Percentiles rank a stretch among this genome's conserved stretches.
Conservation (phyloP, 1,140 invertebrate genomes). For the Paralvinella palmiformis region DNA sequence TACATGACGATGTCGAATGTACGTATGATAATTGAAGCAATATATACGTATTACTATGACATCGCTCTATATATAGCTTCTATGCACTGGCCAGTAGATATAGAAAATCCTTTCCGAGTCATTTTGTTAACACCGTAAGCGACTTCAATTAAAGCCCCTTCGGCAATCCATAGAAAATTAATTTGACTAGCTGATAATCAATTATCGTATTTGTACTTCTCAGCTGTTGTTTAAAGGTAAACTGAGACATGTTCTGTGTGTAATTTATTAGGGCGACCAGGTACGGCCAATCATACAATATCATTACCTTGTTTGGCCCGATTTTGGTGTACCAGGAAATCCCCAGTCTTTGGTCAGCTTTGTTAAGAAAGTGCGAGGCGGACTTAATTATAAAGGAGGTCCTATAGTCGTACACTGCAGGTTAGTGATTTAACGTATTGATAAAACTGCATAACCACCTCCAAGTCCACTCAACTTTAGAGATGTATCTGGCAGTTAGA, state of each 20-base stretch:
- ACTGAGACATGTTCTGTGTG: too few relatives aligned
- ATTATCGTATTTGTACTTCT: too few relatives aligned
- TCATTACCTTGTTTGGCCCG: conserved; percentile 48
- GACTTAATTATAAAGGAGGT: conserved; percentile 29
- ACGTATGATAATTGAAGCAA: too few relatives aligned
- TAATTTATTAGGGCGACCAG: conserved; percentile 43
- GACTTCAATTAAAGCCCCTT: too few relatives aligned
- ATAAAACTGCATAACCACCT: neutral
- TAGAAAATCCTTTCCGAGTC: too few relatives aligned
- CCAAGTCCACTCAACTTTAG: neutral
- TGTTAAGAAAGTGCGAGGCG: conserved; percentile 35
- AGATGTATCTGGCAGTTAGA: neutral
- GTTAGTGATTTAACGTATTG: conserved; percentile 22
- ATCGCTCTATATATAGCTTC: neutral
- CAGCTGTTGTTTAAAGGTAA: too few relatives aligned
- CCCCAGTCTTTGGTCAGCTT: conserved; percentile 44
- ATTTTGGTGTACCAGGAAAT: conserved; percentile 48
- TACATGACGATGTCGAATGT: too few relatives aligned
- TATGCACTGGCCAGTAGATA: neutral
- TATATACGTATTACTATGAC: too few relatives aligned
- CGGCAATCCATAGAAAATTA: too few relatives aligned
- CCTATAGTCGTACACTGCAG: conserved; percentile 50
- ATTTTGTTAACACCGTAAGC: too few relatives aligned
- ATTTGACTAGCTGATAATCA: too few relatives aligned
- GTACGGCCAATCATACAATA: conserved; percentile 40